phyloP scores from a whole-genome alignment of 2,888 invertebrate species.

The Hydraecia micacea region DNA sequence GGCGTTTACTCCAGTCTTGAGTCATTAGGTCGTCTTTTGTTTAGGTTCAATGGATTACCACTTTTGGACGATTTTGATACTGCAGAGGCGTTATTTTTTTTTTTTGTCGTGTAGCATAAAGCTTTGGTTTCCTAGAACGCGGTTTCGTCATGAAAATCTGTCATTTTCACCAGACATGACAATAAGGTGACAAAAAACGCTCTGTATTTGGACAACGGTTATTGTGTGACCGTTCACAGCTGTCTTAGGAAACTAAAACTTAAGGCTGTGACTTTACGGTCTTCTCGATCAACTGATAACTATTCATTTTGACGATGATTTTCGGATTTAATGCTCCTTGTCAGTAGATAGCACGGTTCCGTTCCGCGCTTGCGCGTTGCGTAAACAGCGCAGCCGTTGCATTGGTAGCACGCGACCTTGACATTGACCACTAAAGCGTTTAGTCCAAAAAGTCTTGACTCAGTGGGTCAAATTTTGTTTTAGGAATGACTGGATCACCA shows the following conservation, averaged over 20 bases:
- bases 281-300: background rate
- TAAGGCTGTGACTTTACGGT: background rate
- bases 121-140: background rate
- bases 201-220: background rate
- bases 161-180: background rate
- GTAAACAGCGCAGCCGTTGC: background rate
- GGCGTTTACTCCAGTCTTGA: slow-evolving; percentile 37
- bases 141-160: background rate
- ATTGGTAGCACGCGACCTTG: slow-evolving; percentile 52
- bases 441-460: slow-evolving; percentile 36
- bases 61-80: slow-evolving; percentile 8
- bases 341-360: background rate
- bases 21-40: slow-evolving; percentile 41
- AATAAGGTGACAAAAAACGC: background rate
- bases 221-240: background rate
- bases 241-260: background rate
- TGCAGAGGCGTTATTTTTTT: background rate
- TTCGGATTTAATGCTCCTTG: background rate
- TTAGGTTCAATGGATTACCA: slow-evolving; percentile 22
- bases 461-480: slow-evolving; percentile 43
- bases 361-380: background rate
- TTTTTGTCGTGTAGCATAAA: no score
- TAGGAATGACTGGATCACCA: slow-evolving; percentile 20
- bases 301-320: background rate
- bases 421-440: slow-evolving; percentile 54